phyloP scores from a whole-genome alignment of 2,113 vertebrate species.

The Anguilla japonica region DNA sequence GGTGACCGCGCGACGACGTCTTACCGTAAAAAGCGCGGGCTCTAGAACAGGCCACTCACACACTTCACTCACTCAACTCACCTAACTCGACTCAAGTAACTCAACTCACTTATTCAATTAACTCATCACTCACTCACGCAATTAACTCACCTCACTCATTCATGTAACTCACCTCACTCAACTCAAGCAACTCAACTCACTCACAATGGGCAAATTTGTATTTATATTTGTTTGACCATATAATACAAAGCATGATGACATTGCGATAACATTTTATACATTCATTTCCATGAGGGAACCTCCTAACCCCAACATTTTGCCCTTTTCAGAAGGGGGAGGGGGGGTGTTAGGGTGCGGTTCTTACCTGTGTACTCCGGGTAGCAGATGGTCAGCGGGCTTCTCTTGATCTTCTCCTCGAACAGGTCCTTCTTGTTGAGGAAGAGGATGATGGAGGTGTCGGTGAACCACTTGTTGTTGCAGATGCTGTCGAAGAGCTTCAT shows the following conservation, averaged over 20 bases:
- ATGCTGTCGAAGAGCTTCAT: slow-evolving; percentile 99
- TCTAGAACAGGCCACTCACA: slow-evolving; percentile 83
- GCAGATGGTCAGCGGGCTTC: slow-evolving; percentile 95
- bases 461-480: slow-evolving; percentile 99
- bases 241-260: too few species aligned
- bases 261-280: too few species aligned
- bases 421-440: slow-evolving; percentile 99
- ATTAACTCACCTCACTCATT: too few species aligned
- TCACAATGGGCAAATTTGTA: too few species aligned
- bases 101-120: too few species aligned
- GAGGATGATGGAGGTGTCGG: slow-evolving; percentile 97
- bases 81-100: too few species aligned
- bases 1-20: background rate
- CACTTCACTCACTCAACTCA: too few species aligned
- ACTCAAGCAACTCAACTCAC: too few species aligned
- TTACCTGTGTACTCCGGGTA: slow-evolving; percentile 96
- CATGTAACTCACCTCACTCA: too few species aligned
- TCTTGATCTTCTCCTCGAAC: slow-evolving; percentile 97
- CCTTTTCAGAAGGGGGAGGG: background rate
- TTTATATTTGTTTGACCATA: too few species aligned
- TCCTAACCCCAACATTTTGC: background rate
- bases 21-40: slow-evolving; percentile 24
- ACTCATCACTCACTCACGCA: too few species aligned
- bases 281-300: background rate
- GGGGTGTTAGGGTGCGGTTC: slow-evolving; percentile 12